Evolutionary conservation across 2,113 vertebrate species (phyloP).

Genomic region (Eupsittula cactorum): DNA sequence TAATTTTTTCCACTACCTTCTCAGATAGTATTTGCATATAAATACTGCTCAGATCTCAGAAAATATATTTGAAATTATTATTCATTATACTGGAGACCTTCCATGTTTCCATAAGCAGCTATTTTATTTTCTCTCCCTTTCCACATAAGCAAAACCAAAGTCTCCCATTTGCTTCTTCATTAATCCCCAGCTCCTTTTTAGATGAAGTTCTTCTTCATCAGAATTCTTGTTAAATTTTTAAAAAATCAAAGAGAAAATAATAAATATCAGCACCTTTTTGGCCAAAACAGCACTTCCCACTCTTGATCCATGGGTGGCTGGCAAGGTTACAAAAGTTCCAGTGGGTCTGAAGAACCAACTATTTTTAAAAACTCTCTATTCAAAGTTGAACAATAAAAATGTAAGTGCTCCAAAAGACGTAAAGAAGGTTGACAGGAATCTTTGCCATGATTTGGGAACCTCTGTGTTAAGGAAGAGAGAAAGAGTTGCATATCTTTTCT

Average conservation of each 20-base stretch:
- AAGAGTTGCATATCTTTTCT: not conserved
- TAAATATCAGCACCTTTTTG: not conserved
- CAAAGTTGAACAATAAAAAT: conserved; percentile 14
- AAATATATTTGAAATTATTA: conserved; percentile 31
- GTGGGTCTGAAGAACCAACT: not conserved
- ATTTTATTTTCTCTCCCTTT: not conserved
- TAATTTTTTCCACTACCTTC: conserved; percentile 13
- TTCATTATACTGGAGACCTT: conserved; percentile 31
- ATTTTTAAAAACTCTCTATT: conserved; percentile 7
- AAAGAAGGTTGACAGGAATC: not conserved
- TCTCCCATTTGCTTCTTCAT: not conserved
- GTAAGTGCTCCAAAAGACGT: conserved; percentile 2
- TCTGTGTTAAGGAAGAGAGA: not conserved
- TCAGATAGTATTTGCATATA: conserved; percentile 32
- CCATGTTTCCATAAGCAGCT: conserved; percentile 11
- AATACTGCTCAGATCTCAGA: conserved; percentile 15
- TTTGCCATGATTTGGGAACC: not conserved
- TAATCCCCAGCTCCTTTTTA: not conserved
- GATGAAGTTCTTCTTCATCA: not conserved
- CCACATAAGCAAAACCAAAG: not conserved
- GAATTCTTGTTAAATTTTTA: not conserved
- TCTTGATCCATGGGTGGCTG: not conserved
- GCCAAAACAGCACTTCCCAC: not conserved
- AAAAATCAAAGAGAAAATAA: not conserved
- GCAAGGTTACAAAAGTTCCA: not conserved